A percentile compares a stretch with the other conserved stretches of the same genome.
phyloP scores from a whole-genome alignment of 2,113 vertebrate genomes.

The Bolborhynchus lineola region DNA sequence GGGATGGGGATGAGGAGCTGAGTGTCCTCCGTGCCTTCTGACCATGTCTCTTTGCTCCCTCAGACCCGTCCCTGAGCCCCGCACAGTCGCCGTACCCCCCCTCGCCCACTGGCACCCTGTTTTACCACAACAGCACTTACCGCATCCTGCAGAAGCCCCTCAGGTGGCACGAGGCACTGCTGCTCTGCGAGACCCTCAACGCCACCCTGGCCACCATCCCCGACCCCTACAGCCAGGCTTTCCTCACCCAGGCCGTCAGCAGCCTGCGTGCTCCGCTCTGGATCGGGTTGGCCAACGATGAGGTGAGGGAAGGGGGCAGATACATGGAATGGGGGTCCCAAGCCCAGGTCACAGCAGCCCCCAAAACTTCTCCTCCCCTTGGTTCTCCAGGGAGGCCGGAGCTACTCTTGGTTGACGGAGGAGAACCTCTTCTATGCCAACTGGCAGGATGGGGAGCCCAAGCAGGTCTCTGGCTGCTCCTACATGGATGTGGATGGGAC shows the following conservation, averaged over 20 bases:
- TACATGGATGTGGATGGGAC: constrained; percentile 84
- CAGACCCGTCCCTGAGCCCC: constrained; percentile 72
- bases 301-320: constrained; percentile 73
- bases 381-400: constrained; percentile 73
- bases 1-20: too few species aligned
- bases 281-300: constrained; percentile 86
- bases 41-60: neutral
- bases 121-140: constrained; percentile 87
- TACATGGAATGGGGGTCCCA: fast-evolving
- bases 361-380: neutral
- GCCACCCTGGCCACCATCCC: constrained; percentile 81
- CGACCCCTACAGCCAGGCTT: constrained; percentile 88
- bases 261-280: constrained; percentile 83
- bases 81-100: constrained; percentile 69
- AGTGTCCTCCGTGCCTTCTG: neutral
- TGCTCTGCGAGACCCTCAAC: constrained; percentile 89
- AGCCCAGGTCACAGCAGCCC: neutral
- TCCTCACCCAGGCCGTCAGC: constrained; percentile 85
- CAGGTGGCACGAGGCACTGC: constrained; percentile 88
- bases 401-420: constrained; percentile 86
- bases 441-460: constrained; percentile 89
- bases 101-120: constrained; percentile 75
- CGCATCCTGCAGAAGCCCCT: constrained; percentile 87
- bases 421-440: constrained; percentile 81
- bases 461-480: constrained; percentile 81